A percentile compares a stretch with the other conserved stretches of the same genome.
Conservation (phyloP, 2,797 vertebrate genomes). For the Neomorphus geoffroyi region DNA sequence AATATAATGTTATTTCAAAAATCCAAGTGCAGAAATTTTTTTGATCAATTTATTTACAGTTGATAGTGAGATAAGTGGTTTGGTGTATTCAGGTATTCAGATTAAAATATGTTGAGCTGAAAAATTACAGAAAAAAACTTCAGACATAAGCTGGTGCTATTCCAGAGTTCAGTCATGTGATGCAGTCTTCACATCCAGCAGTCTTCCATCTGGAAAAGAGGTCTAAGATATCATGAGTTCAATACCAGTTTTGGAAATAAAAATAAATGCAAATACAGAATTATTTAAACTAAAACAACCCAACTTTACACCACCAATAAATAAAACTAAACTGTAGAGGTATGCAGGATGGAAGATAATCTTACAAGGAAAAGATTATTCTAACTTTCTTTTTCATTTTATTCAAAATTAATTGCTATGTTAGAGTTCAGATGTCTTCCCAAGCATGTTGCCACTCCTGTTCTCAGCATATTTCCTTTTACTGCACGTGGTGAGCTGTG, state of each 20-base stretch:
- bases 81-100: neutral
- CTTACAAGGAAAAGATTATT: neutral
- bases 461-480: neutral
- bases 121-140: neutral
- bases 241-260: neutral
- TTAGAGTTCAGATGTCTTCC: neutral
- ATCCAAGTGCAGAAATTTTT: rapidly evolving
- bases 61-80: rapidly evolving
- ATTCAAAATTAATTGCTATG: neutral
- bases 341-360: neutral
- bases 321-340: neutral
- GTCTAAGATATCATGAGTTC: neutral
- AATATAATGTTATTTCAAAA: neutral
- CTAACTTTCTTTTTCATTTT: neutral
- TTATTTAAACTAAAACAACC: neutral
- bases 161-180: rapidly evolving
- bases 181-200: neutral
- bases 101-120: neutral
- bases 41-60: neutral
- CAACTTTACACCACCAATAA: neutral
- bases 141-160: neutral
- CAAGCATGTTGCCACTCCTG: neutral
- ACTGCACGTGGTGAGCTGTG: neutral
- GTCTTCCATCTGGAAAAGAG: neutral
- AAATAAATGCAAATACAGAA: neutral